Evolutionary conservation across 2,888 invertebrate genomes (phyloP).

Genomic region (Ptychoptera albimana): DNA sequence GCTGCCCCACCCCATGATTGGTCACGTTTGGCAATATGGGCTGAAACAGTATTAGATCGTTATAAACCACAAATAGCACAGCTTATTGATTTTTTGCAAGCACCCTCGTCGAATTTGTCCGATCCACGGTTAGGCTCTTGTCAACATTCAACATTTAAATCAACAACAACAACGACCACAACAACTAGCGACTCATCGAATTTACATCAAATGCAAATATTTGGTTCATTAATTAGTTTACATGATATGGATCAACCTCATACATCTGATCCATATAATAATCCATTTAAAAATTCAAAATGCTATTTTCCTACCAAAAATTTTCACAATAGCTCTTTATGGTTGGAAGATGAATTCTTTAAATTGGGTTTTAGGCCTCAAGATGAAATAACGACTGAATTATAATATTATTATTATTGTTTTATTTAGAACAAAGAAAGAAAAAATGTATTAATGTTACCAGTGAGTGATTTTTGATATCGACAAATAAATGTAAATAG

Average conservation of each 20-base stretch:
- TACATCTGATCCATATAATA: constrained; percentile 29
- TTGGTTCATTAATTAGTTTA: constrained; percentile 29
- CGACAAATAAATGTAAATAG: too few species aligned
- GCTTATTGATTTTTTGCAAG: constrained; percentile 58
- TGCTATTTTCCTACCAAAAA: constrained; percentile 23
- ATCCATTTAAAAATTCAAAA: constrained; percentile 5
- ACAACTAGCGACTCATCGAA: constrained; percentile 6
- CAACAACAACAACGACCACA: constrained; percentile 5
- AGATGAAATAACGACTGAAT: constrained; percentile 77
- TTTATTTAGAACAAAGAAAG: too few species aligned
- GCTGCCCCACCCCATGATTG: constrained; percentile 65
- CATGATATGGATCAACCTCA: constrained; percentile 31
- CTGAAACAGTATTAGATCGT: constrained; percentile 55
- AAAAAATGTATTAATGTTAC: not conserved
- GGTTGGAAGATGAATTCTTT: constrained; percentile 66
- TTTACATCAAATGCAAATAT: constrained; percentile 20
- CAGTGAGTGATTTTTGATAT: not conserved
- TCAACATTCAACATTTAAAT: constrained; percentile 18
- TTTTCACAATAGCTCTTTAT: constrained; percentile 36
- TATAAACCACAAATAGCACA: constrained; percentile 60
- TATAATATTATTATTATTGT: constrained; percentile 41
- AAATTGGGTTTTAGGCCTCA: constrained; percentile 73
- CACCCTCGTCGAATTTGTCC: constrained; percentile 12
- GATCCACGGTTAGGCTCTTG: constrained; percentile 17
- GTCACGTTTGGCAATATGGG: constrained; percentile 69